A percentile compares a stretch with the other conserved stretches of the same genome.
These are phyloP conservation scores for Palythoa heliodiscus DNA, from an alignment of 92 coral and sea anemone species.

Conservation along the genomic window DNA sequence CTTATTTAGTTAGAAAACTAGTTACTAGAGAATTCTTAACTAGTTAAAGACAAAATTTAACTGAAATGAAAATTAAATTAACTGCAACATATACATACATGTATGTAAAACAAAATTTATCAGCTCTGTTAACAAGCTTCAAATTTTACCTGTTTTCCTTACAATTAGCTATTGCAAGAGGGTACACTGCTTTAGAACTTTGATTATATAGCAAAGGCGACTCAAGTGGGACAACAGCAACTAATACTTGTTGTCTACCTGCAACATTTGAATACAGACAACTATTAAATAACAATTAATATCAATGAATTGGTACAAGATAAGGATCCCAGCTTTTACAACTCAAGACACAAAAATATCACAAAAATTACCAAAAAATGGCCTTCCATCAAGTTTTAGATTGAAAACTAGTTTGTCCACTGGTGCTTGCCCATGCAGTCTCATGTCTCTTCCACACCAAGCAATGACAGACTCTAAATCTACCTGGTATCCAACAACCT, in stretches of 20 bases:
- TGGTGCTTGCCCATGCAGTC: slow-evolving; percentile 11
- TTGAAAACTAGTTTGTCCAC: not conserved
- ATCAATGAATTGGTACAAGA: too few relatives aligned
- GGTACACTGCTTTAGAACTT: slow-evolving; percentile 2
- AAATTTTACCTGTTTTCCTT: slow-evolving; percentile 3
- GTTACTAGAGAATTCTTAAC: too few relatives aligned
- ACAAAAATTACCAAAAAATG: slow-evolving; percentile 30
- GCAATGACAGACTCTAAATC: not conserved
- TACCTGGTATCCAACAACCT: slow-evolving; percentile 23
- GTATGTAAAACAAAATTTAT: too few relatives aligned
- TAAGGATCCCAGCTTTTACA: too few relatives aligned
- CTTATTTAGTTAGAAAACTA: too few relatives aligned
- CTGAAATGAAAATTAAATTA: too few relatives aligned
- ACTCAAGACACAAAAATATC: not conserved
- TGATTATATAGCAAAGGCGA: not conserved
- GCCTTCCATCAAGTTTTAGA: slow-evolving; percentile 25
- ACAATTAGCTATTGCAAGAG: slow-evolving; percentile 5
- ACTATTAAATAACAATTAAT: too few relatives aligned
- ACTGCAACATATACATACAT: too few relatives aligned
- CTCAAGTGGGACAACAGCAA: slow-evolving; percentile 8
- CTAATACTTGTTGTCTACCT: slow-evolving; percentile 9
- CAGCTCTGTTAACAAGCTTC: too few relatives aligned
- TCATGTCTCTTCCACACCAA: slow-evolving; percentile 10
- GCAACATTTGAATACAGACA: not conserved
- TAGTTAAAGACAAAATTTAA: too few relatives aligned